Evolutionary conservation across 2,797 vertebrate genomes (phyloP).

Genomic region (Limosa lapponica): DNA sequence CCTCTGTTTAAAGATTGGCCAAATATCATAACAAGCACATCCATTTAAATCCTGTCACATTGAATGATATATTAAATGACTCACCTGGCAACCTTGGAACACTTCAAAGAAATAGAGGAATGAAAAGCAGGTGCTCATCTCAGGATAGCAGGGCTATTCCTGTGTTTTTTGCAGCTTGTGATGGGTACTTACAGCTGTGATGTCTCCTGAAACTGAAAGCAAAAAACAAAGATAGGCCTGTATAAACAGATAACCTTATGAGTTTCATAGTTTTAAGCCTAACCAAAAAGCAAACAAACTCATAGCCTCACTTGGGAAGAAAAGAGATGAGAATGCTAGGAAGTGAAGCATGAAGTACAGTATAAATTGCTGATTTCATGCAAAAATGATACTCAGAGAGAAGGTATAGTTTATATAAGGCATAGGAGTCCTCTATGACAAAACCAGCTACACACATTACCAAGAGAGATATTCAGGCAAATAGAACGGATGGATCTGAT

Average conservation of each 20-base stretch:
- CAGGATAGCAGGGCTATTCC: background rate
- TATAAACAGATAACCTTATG: background rate
- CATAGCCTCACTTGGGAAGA: constrained; percentile 12
- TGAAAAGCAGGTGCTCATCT: background rate
- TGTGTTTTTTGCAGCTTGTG: background rate
- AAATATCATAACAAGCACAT: background rate
- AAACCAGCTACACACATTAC: background rate
- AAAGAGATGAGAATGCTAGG: background rate
- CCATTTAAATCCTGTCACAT: background rate
- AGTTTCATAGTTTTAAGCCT: constrained; percentile 6
- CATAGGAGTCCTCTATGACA: background rate
- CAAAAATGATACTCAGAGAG: background rate
- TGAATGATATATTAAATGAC: background rate
- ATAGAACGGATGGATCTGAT: background rate
- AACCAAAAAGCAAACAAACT: constrained; percentile 45
- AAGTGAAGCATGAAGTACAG: constrained; percentile 7
- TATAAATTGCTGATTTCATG: background rate
- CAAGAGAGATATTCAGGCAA: background rate
- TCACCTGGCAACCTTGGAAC: background rate
- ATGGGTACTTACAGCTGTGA: background rate
- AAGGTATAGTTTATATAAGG: constrained; percentile 7
- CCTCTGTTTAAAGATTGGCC: background rate
- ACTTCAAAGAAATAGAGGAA: background rate
- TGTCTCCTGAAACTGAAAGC: constrained; percentile 1
- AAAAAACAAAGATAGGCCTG: background rate